Base-by-base conservation (phyloP, 1,140 invertebrate genomes). In the Chlorops oryzae region DNA sequence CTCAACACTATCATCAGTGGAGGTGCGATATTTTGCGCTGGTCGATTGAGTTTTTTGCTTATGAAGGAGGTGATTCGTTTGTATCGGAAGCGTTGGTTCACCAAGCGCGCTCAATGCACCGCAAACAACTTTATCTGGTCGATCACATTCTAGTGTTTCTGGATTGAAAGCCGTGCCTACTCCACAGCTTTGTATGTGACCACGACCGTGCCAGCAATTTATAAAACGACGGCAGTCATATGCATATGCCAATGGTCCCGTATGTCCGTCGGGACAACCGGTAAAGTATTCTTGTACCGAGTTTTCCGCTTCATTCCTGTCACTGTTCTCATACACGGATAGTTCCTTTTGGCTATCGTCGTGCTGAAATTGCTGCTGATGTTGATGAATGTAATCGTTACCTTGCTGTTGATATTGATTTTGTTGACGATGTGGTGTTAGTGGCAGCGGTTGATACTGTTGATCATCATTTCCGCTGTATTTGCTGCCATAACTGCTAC, bases 161-260 rank as follows among this genome's bases (percentile, higher is more conserved):
- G 80, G 76, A 70, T 84, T 85, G 58, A 87, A 87, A 0, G 81
- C 62, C 0, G 84, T 86, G 21, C 83, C 84, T 0, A 82, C 78
- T 1, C 78, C 74, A 59, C 85, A 88, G 5, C 77, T 77, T 58
- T 81, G 77, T 3, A 81, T 70, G 28, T 72, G 65, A 7, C 79
- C 78, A 22, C 76, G 67, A 1, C 82, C 82, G 21, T 80, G 77
- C 66, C 75, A 82, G 56, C 85, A 87, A 58, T 81, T 85, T 7
- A 86, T 73, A 63, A 81, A 87, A 54, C 82, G 80, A 55, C 78
- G 77, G 44, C 85, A 87, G 55, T 85, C 80, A 1, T 74, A 65
- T 1, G 75, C 74, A 62, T 82, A 82, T 1, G 81, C 72, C 50
- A 80, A 80, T 38, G 75, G 67, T 0, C 84, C 84, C 0, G 75